phyloP scores from a whole-genome alignment of 2,888 invertebrate species.

The Rhopalosiphum nymphaeae region DNA sequence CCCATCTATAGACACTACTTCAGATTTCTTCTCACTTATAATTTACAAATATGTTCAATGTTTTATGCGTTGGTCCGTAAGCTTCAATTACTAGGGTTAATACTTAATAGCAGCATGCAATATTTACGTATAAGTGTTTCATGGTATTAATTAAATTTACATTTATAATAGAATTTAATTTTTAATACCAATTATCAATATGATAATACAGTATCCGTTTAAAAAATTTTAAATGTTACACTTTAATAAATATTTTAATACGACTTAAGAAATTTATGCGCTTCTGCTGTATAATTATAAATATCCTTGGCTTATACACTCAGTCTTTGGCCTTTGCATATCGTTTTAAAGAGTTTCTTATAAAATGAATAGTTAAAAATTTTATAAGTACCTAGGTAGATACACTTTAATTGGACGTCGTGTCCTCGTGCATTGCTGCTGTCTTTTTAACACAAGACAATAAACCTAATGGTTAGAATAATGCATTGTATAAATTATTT shows the following conservation, averaged over 20 bases:
- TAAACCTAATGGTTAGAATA: background rate
- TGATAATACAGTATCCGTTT: background rate
- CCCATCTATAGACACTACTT: too few species aligned
- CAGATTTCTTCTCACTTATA: too few species aligned
- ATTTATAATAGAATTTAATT: background rate
- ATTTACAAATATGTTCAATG: background rate
- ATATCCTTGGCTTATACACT: background rate
- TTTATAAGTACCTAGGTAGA: background rate
- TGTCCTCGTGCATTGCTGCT: background rate
- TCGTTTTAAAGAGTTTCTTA: background rate
- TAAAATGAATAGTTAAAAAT: background rate
- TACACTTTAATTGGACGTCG: background rate
- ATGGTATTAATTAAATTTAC: background rate
- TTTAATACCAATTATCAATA: background rate
- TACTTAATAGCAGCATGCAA: background rate
- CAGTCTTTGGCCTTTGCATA: background rate
- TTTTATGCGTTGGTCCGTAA: background rate
- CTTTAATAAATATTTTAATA: background rate
- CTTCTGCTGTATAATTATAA: background rate
- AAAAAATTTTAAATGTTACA: background rate
- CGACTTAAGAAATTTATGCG: background rate
- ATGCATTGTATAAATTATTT: background rate
- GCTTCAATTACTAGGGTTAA: background rate
- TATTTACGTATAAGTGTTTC: too few species aligned
- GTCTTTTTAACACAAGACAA: background rate